Evolutionary conservation across 1,140 invertebrate species (phyloP).

Genomic region (Pseudomyrmex concolor): DNA sequence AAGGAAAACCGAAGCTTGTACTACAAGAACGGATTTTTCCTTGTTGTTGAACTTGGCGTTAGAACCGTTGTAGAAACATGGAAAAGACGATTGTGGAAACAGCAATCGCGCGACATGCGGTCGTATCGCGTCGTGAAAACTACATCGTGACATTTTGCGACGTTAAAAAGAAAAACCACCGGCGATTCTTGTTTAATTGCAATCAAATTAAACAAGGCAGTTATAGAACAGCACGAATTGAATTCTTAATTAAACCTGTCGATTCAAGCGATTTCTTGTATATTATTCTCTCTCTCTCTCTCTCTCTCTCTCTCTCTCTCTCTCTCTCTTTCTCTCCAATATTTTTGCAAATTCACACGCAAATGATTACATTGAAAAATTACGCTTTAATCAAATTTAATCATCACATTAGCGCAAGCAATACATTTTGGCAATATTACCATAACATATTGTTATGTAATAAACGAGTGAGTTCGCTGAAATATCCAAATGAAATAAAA

Average conservation of each 20-base stretch:
- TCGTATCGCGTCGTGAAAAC: background rate
- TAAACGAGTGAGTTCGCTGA: constrained; percentile 7
- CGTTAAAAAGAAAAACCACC: background rate
- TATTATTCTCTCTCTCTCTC: background rate
- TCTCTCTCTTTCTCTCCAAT: background rate
- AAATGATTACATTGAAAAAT: too few species aligned
- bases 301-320: background rate
- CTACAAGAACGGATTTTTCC: constrained; percentile 2
- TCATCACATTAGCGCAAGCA: background rate
- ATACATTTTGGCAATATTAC: background rate
- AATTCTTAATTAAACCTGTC: constrained; percentile 4
- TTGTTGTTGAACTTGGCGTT: background rate
- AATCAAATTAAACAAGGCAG: constrained; percentile 24
- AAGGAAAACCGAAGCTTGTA: background rate
- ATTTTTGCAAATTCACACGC: background rate
- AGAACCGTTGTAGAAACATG: background rate
- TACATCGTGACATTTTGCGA: background rate
- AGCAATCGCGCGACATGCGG: background rate
- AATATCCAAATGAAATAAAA: constrained; percentile 13
- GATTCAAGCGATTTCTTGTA: constrained; percentile 17
- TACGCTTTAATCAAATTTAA: too few species aligned
- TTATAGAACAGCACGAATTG: constrained; percentile 3
- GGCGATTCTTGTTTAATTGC: background rate
- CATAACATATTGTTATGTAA: background rate
- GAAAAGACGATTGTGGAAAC: background rate